Conservation (phyloP, 1,140 invertebrate species). For the Cardiocondyla obscurior region DNA sequence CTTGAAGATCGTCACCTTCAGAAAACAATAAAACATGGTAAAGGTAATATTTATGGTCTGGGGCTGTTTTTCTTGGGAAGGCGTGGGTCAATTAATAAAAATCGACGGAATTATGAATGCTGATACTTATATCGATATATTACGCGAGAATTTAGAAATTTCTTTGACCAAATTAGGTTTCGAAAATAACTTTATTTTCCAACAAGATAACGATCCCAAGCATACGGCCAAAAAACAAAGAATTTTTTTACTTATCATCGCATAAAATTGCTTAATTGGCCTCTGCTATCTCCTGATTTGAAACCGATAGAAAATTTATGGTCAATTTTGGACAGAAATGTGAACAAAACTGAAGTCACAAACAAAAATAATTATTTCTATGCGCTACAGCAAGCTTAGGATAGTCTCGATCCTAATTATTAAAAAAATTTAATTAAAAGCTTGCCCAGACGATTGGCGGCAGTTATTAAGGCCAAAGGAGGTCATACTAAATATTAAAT, state of each 20-base stretch:
- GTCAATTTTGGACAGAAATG: slow-evolving; percentile 24
- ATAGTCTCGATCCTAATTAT: background rate
- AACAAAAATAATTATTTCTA: slow-evolving; percentile 26
- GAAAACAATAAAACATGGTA: background rate
- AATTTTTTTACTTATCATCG: background rate
- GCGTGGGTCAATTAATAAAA: background rate
- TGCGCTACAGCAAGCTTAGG: background rate
- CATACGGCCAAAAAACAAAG: background rate
- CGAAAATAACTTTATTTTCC: slow-evolving; percentile 32
- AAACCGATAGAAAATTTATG: slow-evolving; percentile 6
- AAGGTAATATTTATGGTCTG: background rate
- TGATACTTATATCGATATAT: slow-evolving; percentile 10
- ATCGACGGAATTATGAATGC: no score
- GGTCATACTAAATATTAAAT: slow-evolving; percentile 21
- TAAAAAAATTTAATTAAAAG: background rate
- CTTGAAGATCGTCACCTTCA: background rate
- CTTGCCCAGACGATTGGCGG: slow-evolving; percentile 1
- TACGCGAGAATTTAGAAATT: slow-evolving; percentile 24
- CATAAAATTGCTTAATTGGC: background rate
- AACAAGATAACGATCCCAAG: no score
- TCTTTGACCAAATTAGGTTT: slow-evolving; percentile 23
- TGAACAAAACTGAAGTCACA: slow-evolving; percentile 2
- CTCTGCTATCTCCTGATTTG: background rate
- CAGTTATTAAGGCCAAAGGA: slow-evolving; percentile 22
- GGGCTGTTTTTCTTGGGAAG: background rate